Conservation (phyloP, 2,113 vertebrate species). For the Eira barbara region DNA sequence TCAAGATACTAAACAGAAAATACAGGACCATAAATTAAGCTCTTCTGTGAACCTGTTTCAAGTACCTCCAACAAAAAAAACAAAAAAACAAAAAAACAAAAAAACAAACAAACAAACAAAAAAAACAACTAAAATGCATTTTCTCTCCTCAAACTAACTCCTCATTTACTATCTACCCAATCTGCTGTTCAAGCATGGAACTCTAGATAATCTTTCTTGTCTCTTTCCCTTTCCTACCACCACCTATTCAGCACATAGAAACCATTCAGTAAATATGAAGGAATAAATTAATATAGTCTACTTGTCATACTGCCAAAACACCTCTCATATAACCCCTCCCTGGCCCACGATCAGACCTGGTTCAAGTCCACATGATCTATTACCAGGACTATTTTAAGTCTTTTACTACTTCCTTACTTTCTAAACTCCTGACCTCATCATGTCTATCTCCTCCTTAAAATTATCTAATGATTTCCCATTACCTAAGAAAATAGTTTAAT, state of each 20-base stretch:
- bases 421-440: neutral
- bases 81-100: neutral
- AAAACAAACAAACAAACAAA: neutral
- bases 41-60: neutral
- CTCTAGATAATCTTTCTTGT: neutral
- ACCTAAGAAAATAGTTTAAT: neutral
- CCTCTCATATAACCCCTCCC: neutral
- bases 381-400: neutral
- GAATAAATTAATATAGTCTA: neutral
- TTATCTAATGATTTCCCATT: neutral
- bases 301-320: neutral
- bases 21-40: neutral
- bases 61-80: neutral
- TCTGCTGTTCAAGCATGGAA: neutral
- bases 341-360: neutral
- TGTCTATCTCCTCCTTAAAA: neutral
- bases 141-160: neutral
- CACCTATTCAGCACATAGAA: neutral
- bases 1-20: constrained; percentile 21
- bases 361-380: neutral
- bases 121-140: neutral
- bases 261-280: neutral
- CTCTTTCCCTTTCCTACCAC: neutral
- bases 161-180: neutral
- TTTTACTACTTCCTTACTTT: neutral